phyloP scores from a whole-genome alignment of 2,888 invertebrate genomes.

The Tenthredo mesomela region DNA sequence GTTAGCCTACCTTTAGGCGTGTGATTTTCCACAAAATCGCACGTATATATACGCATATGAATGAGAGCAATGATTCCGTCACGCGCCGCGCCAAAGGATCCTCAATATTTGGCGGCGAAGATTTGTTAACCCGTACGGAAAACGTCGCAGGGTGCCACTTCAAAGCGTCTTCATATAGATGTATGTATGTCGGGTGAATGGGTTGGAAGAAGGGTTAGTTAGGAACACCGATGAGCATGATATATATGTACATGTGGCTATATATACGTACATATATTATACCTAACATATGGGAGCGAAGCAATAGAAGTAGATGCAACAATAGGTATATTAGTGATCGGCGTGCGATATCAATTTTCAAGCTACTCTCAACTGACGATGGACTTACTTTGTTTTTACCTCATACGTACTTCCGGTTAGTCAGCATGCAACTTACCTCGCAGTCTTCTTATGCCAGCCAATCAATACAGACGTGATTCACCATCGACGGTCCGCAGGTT shows the following conservation, averaged over 20 bases:
- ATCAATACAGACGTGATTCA: constrained; percentile 69
- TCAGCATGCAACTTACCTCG: constrained; percentile 72
- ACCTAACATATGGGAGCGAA: not conserved
- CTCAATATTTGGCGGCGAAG: not conserved
- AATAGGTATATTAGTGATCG: constrained; percentile 2
- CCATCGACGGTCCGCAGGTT: constrained; percentile 67
- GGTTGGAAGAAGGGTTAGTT: not conserved
- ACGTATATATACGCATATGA: not conserved
- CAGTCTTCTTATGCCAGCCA: constrained; percentile 69
- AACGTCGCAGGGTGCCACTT: not conserved
- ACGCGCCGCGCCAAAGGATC: constrained; percentile 9
- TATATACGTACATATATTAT: not conserved
- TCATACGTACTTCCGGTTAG: constrained; percentile 59
- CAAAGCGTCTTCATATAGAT: not conserved
- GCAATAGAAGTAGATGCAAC: not conserved
- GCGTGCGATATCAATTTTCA: not conserved
- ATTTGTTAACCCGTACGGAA: not conserved
- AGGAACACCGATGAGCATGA: not conserved
- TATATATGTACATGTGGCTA: not conserved
- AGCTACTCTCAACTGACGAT: constrained; percentile 6
- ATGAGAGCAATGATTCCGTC: constrained; percentile 4
- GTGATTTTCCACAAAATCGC: too few species aligned
- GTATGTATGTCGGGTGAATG: constrained; percentile 9
- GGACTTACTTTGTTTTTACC: constrained; percentile 14
- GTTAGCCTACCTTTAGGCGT: too few species aligned